Conservation (phyloP, 2,797 vertebrate genomes). For the Sphenodon punctatus region DNA sequence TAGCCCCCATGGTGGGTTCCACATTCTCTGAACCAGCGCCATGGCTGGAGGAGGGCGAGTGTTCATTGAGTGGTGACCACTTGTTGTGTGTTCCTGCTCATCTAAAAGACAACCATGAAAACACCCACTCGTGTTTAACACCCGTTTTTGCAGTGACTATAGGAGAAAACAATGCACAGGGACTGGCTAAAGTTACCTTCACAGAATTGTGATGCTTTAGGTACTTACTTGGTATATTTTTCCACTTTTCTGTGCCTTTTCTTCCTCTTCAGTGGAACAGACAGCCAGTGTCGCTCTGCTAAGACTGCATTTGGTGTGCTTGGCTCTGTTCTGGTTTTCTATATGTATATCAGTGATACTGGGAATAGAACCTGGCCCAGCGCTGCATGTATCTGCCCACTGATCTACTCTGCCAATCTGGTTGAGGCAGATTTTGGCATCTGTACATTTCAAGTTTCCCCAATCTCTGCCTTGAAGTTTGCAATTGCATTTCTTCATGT, state of each 20-base stretch:
- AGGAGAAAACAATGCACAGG: not conserved
- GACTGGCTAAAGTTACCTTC: not conserved
- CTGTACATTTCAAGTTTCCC: not conserved
- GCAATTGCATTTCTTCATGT: conserved; percentile 1
- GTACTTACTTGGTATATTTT: not conserved
- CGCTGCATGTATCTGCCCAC: not conserved
- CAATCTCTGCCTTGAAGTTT: not conserved
- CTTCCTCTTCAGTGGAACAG: not conserved
- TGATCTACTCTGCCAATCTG: not conserved
- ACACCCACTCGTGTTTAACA: no score
- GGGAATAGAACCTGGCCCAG: not conserved
- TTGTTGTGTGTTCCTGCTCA: no score
- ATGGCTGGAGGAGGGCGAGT: no score
- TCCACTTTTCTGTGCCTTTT: not conserved
- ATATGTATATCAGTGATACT: not conserved
- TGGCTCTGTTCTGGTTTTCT: not conserved
- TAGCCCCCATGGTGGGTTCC: no score
- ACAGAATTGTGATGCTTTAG: not conserved
- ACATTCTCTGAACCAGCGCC: no score
- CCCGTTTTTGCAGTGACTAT: not conserved
- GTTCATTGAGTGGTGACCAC: no score
- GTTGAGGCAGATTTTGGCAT: not conserved
- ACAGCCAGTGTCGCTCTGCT: not conserved
- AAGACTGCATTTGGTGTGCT: not conserved
- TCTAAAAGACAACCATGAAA: no score